Evolutionary conservation across 2,797 vertebrate genomes (phyloP).

Genomic region (Heterohyrax brucei): DNA sequence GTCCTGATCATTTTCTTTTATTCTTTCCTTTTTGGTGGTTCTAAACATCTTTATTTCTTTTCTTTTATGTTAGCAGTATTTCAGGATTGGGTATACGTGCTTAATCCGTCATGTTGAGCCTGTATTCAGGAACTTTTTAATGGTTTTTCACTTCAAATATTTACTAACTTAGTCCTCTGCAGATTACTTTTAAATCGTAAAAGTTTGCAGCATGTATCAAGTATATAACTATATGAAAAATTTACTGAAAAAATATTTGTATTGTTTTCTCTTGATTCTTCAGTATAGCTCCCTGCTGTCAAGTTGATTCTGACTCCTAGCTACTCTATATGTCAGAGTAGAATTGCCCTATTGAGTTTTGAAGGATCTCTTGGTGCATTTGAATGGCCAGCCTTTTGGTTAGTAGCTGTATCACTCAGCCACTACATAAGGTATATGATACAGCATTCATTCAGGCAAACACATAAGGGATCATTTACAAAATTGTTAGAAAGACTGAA

Average conservation of each 20-base stretch:
- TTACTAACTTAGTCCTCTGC: slow-evolving; percentile 11
- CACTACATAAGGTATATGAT: neutral
- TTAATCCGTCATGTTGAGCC: slow-evolving; percentile 34
- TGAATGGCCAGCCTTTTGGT: too few species aligned
- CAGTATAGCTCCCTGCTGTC: neutral
- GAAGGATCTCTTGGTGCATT: too few species aligned
- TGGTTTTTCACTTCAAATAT: slow-evolving; percentile 39
- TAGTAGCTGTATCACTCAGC: too few species aligned
- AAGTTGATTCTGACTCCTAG: too few species aligned
- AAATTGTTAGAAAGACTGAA: neutral
- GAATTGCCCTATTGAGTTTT: too few species aligned
- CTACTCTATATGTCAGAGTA: too few species aligned
- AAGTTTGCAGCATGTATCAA: slow-evolving; percentile 7
- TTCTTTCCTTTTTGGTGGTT: neutral
- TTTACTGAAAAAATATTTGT: neutral
- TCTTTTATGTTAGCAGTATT: slow-evolving; percentile 32
- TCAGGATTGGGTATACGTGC: slow-evolving; percentile 11
- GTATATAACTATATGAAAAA: slow-evolving; percentile 6
- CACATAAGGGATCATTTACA: neutral
- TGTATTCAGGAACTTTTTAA: neutral
- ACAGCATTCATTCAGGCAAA: neutral
- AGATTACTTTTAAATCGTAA: slow-evolving; percentile 53
- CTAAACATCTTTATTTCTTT: slow-evolving; percentile 33
- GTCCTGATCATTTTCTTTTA: neutral
- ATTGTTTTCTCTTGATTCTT: slow-evolving; percentile 30